phyloP scores from a whole-genome alignment of 2,113 vertebrate species.

The Chlorocebus sabaeus region DNA sequence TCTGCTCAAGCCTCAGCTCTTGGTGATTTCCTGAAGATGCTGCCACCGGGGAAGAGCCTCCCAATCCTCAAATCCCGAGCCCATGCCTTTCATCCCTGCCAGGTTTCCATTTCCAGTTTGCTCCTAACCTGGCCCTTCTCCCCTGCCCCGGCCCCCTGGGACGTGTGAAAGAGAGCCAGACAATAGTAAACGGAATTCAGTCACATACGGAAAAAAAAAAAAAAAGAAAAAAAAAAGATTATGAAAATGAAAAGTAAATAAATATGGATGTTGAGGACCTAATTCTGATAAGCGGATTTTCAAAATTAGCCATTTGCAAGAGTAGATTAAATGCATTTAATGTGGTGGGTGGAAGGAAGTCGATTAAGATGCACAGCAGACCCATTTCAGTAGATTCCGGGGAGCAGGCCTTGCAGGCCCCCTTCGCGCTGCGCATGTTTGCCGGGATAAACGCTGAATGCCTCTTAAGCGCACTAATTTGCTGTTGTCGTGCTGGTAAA shows the following conservation, averaged over 20 bases:
- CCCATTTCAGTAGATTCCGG: conserved; percentile 55
- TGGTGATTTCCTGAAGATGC: neutral
- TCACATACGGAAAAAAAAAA: neutral
- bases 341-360: conserved; percentile 69
- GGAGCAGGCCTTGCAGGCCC: conserved; percentile 26
- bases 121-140: neutral
- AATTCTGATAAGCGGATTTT: conserved; percentile 88
- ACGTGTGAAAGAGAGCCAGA: conserved; percentile 42
- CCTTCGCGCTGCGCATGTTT: conserved; percentile 9
- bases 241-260: conserved; percentile 86
- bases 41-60: neutral
- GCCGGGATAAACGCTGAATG: neutral
- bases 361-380: conserved; percentile 65
- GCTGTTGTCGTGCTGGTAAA: conserved; percentile 51
- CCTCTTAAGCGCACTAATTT: conserved; percentile 73
- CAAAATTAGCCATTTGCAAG: conserved; percentile 86
- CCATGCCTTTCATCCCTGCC: neutral
- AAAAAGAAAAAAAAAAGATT: conserved; percentile 59
- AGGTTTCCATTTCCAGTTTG: neutral
- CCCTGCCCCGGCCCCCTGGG: neutral
- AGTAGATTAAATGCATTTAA: conserved; percentile 78
- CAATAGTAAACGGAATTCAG: conserved; percentile 50
- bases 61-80: neutral
- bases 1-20: neutral
- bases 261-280: conserved; percentile 84